Evolutionary conservation across 2,113 vertebrate species (phyloP), one percentile per base, ranked within the genome.

Genomic region (Condylura cristata): DNA sequence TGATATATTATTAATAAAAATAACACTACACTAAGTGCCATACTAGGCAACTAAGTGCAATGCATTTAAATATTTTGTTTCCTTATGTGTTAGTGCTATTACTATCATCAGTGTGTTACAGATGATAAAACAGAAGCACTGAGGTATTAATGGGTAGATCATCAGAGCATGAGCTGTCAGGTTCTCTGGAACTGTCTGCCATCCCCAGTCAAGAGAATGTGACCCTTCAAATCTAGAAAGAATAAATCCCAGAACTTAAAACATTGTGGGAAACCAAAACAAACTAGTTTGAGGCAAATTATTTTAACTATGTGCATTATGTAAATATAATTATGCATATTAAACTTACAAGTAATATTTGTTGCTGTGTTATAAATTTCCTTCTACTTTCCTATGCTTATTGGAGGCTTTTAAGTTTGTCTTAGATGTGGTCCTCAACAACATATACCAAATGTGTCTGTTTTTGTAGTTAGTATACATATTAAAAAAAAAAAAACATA

Each of bases 371-470:
- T 86, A n/a, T 14, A 93, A 70, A 70, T 53, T 44, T 72, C 1
- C 37, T 83, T 78, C 17, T 46, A 78, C 13, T 26, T 9, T 48
- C 34, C 14, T 74, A 6, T 71, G 22, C 32, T 78, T 48, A 39
- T 11, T 72, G 32, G 22, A 30, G 10, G 66, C 2, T 30, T 79
- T 60, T 48, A 84, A 60, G 22, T 6, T 39, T 8, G 32, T 80
- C 44, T 70, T 86, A 41, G 41, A 76, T 2, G 24, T 66, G 9
- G 32, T 4, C 39, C 14, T 84, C 53, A 72, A 60, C 13, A 37
- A 66, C 79, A 94, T 91, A 95, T 41, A 30, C 12, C 1, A 72
- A 79, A 34, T 78, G 30, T 58, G 26, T 71, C 46, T 93, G 78
- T 11, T 79, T 46, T 91, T 91, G 26, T 28, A 78, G 61, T 13